Conservation (phyloP, 2,113 vertebrate genomes). For the Uria aalge region DNA sequence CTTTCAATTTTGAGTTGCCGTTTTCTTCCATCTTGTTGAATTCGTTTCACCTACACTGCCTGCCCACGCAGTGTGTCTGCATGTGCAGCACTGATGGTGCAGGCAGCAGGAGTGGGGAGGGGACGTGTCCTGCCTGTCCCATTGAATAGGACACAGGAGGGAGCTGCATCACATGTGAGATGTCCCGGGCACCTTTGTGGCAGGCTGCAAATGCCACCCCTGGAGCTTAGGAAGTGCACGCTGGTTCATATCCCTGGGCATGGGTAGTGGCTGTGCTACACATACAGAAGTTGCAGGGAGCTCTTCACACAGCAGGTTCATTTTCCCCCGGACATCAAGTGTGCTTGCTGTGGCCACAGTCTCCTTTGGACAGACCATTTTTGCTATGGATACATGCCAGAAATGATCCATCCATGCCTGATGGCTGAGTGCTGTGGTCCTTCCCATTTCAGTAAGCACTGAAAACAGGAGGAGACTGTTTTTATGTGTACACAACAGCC, state of each 20-base stretch:
- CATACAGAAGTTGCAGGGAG: not conserved
- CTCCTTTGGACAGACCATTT: not conserved
- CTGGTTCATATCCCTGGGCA: not conserved
- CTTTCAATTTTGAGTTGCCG: not conserved
- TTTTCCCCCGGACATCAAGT: not conserved
- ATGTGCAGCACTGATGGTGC: not conserved
- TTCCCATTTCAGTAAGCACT: not conserved
- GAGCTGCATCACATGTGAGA: not conserved
- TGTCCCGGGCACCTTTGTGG: not conserved
- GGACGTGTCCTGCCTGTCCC: not conserved
- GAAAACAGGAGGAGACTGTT: not conserved
- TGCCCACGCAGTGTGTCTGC: not conserved
- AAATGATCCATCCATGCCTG: not conserved
- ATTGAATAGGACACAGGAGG: not conserved
- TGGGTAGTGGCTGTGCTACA: not conserved
- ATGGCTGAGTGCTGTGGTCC: rapidly evolving
- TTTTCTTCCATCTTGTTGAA: not conserved
- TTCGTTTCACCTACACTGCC: not conserved
- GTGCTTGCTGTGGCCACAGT: not conserved
- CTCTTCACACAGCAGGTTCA: rapidly evolving
- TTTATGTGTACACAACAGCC: not conserved
- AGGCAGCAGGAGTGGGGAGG: not conserved
- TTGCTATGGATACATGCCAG: not conserved
- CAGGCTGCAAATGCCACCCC: not conserved
- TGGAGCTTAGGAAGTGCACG: not conserved